A percentile compares a stretch with the other conserved stretches of the same genome.
phyloP scores from a whole-genome alignment of 2,113 vertebrate genomes.

The mouse (Mus musculus) region GRCm39 chr10:93509001-93509500 shows the following conservation, averaged over 20 bases:
- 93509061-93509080: not conserved
- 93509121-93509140: not conserved
- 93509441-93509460: not conserved
- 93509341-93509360: conserved; percentile 57
- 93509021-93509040: conserved; percentile 26
- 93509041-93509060: not conserved
- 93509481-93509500: not conserved
- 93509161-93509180: not conserved
- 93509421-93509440: not conserved
- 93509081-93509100: conserved; percentile 1
- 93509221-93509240: not conserved
- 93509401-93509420: not conserved
- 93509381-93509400: conserved; percentile 66
- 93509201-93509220: no score
- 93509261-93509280: no score
- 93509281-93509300: not conserved
- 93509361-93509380: conserved; percentile 52
- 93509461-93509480: not conserved
- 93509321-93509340: not conserved
- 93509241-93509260: no score
- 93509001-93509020: not conserved
- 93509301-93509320: not conserved
- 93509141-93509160: not conserved
- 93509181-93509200: not conserved
- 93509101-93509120: conserved; percentile 23